Evolutionary conservation across 2,797 vertebrate species (phyloP).

Genomic region (Lagodon rhomboides): DNA sequence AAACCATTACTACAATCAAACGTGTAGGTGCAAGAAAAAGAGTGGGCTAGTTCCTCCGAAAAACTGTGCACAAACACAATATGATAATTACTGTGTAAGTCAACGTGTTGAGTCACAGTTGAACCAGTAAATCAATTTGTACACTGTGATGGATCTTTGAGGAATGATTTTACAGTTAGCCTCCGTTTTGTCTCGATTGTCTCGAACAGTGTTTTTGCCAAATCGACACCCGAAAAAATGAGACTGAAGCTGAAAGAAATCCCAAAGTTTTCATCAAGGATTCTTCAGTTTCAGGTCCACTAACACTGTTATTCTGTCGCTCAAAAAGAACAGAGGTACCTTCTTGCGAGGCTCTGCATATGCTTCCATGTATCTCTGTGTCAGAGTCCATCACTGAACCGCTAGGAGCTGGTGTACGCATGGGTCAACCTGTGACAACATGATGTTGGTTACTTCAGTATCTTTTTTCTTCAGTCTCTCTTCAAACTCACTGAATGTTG

Average conservation of each 20-base stretch:
- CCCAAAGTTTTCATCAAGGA: neutral
- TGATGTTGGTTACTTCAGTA: too few species aligned
- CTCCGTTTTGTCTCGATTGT: neutral
- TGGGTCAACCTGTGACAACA: too few species aligned
- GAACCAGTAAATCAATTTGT: neutral
- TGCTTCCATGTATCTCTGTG: neutral
- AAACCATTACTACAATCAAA: neutral
- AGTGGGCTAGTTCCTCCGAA: too few species aligned
- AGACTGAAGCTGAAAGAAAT: neutral
- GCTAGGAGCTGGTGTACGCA: neutral
- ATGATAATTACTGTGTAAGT: neutral
- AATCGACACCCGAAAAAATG: neutral
- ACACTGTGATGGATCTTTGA: neutral
- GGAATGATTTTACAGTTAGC: neutral
- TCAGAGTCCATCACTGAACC: conserved; percentile 14
- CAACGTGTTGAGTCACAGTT: neutral
- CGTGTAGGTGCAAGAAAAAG: neutral
- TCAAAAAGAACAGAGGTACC: neutral
- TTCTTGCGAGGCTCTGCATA: neutral
- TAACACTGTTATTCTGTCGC: neutral
- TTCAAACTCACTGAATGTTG: too few species aligned
- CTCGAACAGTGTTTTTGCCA: neutral
- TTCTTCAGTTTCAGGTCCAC: neutral
- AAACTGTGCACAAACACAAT: neutral
- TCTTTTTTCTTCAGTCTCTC: too few species aligned